Percentiles rank a stretch among this genome's conserved stretches.
Conservation (phyloP, 2,888 invertebrate species). For the Agriopis leucophaearia region DNA sequence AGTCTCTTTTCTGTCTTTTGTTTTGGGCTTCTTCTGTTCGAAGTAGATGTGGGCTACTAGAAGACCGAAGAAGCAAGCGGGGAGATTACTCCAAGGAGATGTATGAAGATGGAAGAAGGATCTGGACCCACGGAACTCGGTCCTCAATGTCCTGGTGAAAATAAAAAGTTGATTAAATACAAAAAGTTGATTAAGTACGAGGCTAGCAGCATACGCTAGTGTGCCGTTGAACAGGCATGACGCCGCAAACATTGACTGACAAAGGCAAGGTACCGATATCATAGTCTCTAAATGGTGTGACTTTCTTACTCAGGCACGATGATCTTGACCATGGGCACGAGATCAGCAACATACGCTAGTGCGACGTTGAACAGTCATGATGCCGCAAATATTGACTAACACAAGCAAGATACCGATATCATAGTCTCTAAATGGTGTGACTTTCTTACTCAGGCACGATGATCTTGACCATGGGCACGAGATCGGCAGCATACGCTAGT, state of each 20-base stretch:
- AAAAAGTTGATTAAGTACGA: too few relatives aligned
- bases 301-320: slow-evolving; percentile 42
- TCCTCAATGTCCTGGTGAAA: slow-evolving; percentile 20
- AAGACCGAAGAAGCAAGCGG: slow-evolving; percentile 41
- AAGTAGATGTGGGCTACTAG: slow-evolving; percentile 37
- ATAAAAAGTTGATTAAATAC: not conserved
- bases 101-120: slow-evolving; percentile 29
- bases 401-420: not conserved
- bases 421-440: not conserved
- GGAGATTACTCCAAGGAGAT: slow-evolving; percentile 37
- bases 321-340: slow-evolving; percentile 34
- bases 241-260: slow-evolving; percentile 14
- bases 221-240: slow-evolving; percentile 21
- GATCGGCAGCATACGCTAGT: slow-evolving; percentile 31
- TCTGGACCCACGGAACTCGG: slow-evolving; percentile 13
- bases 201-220: slow-evolving; percentile 31
- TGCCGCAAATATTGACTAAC: slow-evolving; percentile 14
- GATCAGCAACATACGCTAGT: slow-evolving; percentile 31
- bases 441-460: slow-evolving; percentile 42
- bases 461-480: slow-evolving; percentile 34
- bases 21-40: slow-evolving; percentile 20
- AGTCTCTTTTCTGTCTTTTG: slow-evolving; percentile 12
- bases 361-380: slow-evolving; percentile 21
- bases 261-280: not conserved
- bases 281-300: not conserved